Conservation (phyloP, 2,113 vertebrate genomes). For the Brienomyrus brachyistius region DNA sequence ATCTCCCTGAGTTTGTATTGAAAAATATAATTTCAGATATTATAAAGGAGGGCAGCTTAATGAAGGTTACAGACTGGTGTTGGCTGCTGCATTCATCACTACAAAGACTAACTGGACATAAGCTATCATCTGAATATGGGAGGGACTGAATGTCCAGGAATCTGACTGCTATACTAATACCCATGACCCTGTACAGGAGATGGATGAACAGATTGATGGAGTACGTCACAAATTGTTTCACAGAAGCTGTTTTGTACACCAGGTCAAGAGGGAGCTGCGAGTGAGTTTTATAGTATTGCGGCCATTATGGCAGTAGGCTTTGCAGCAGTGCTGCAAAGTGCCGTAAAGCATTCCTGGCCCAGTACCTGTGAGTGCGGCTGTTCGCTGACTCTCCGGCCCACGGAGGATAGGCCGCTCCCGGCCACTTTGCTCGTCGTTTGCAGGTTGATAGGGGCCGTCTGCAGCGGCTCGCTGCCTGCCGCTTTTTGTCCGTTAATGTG, state of each 20-base stretch:
- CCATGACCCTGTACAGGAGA: background rate
- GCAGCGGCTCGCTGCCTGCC: conserved; percentile 55
- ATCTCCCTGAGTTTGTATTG: background rate
- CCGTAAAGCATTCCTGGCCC: background rate
- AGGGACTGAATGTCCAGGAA: background rate
- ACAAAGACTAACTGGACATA: background rate
- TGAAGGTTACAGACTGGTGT: background rate
- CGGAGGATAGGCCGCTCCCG: conserved; percentile 40
- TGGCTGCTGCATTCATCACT: background rate
- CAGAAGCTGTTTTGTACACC: background rate
- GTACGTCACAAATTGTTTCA: background rate
- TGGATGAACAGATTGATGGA: background rate
- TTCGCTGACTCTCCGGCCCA: conserved; percentile 53
- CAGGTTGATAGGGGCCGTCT: conserved; percentile 66
- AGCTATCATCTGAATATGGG: background rate
- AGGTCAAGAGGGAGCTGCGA: background rate
- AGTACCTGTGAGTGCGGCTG: conserved; percentile 57
- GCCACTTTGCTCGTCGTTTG: conserved; percentile 54
- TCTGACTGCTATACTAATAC: background rate
- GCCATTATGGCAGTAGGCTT: background rate
- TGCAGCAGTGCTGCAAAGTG: conserved; percentile 10
- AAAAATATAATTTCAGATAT: background rate
- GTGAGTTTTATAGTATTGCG: background rate
- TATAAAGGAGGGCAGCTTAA: background rate
- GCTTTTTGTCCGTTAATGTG: conserved; percentile 70